Conservation (phyloP, 1,140 invertebrate genomes). For the Sycophaga agraensis region DNA sequence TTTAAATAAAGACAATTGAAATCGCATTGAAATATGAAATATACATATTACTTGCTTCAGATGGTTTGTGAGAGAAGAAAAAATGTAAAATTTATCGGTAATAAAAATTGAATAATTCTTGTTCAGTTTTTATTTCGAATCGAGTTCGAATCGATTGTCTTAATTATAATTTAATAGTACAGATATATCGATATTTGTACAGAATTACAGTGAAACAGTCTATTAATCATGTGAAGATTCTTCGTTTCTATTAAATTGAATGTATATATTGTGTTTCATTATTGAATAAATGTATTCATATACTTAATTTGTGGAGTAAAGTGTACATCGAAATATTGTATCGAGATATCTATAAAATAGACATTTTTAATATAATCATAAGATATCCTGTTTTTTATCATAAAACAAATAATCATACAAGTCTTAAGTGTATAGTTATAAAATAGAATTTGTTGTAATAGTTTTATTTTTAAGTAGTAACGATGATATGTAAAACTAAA, state of each 20-base stretch:
- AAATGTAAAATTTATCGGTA: too few species aligned
- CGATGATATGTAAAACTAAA: background rate
- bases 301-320: too few species aligned
- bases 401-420: background rate
- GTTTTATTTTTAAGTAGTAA: background rate
- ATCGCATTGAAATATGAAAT: background rate
- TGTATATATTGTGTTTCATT: too few species aligned
- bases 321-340: too few species aligned
- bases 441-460: background rate
- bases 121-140: background rate
- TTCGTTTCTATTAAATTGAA: too few species aligned
- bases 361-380: too few species aligned
- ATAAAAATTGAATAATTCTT: background rate
- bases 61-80: too few species aligned
- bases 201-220: background rate
- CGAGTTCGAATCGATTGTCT: background rate
- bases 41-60: too few species aligned
- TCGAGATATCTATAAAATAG: too few species aligned
- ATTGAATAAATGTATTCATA: too few species aligned
- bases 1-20: background rate
- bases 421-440: background rate
- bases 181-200: slow-evolving; percentile 6
- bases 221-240: background rate
- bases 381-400: too few species aligned
- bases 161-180: background rate